Evolutionary conservation across 2,113 vertebrate species (phyloP).

Genomic region (Microtus oregoni): DNA sequence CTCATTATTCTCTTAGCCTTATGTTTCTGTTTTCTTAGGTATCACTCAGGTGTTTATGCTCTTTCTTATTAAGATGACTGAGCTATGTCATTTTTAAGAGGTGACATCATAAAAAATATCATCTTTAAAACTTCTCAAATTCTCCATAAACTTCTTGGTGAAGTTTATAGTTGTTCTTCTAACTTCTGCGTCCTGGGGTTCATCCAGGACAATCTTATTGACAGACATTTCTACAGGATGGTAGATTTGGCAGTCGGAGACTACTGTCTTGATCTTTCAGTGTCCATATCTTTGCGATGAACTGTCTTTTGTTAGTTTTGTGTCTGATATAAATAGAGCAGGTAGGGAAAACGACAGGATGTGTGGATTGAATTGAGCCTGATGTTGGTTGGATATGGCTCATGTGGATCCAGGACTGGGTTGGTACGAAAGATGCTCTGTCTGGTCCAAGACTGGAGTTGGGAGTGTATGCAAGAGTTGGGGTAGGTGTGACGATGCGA

Average conservation of each 20-base stretch:
- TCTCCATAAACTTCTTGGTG: not conserved
- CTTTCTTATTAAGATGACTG: not conserved
- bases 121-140: not conserved
- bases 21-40: not conserved
- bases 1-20: not conserved
- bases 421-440: not conserved
- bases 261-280: not conserved
- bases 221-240: not conserved
- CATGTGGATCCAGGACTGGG: not conserved
- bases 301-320: not conserved
- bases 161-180: not conserved
- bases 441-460: not conserved
- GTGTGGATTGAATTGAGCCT: not conserved
- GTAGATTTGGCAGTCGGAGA: not conserved
- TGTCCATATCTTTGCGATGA: not conserved
- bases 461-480: not conserved
- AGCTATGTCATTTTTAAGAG: not conserved
- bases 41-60: not conserved
- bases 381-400: not conserved
- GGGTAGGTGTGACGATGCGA: not conserved
- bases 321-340: not conserved
- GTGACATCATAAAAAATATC: too few relatives aligned
- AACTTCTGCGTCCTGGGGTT: not conserved
- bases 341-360: not conserved
- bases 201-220: conserved; percentile 27